These are phyloP conservation scores for Cerceris ruficornis DNA, from an alignment of 2,888 invertebrate species.

Conservation along the genomic window DNA sequence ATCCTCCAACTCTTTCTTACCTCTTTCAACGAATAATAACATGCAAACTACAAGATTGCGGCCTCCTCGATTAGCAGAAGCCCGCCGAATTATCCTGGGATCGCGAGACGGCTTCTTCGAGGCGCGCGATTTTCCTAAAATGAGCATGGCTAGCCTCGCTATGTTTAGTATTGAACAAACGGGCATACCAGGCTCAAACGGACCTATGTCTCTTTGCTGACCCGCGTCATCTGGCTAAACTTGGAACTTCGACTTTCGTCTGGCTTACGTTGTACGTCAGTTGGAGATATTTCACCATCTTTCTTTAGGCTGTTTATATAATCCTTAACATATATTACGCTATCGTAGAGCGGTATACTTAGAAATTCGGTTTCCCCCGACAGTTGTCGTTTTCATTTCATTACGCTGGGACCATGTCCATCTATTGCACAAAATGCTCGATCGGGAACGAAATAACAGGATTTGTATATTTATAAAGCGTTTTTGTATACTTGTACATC, in stretches of 20 bases:
- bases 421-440: too few species aligned
- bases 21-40: too few species aligned
- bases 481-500: too few species aligned
- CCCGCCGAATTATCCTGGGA: not conserved
- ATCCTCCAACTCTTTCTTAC: too few species aligned
- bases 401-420: too few species aligned
- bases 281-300: constrained; percentile 17
- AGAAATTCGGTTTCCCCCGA: not conserved
- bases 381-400: not conserved
- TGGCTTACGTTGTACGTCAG: constrained; percentile 30
- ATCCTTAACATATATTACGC: constrained; percentile 20
- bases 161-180: constrained; percentile 57
- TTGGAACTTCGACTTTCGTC: constrained; percentile 58
- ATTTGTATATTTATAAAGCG: too few species aligned
- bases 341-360: constrained; percentile 26
- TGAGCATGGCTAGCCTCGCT: constrained; percentile 39
- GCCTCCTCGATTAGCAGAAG: too few species aligned
- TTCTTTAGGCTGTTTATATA: constrained; percentile 37
- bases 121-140: constrained; percentile 35
- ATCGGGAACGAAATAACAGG: too few species aligned
- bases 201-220: constrained; percentile 40
- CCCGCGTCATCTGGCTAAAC: constrained; percentile 62
- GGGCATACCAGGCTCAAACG: constrained; percentile 33
- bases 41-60: too few species aligned
- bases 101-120: not conserved